phyloP scores from a whole-genome alignment of 2,888 invertebrate species.

The Entomobrya proxima region DNA sequence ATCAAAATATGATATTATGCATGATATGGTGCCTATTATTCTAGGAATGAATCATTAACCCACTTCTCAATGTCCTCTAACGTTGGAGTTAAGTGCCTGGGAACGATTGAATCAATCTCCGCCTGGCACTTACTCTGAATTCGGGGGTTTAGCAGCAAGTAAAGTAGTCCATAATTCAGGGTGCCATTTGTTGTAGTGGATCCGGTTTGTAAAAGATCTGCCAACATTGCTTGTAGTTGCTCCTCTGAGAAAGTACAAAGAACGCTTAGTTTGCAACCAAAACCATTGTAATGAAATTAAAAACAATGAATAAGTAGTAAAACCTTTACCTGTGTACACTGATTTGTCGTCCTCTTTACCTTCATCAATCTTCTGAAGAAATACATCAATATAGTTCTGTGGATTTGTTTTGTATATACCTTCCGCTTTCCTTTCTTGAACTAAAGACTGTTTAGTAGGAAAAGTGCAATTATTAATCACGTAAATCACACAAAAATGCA shows the following conservation, averaged over 20 bases:
- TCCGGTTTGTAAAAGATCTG: slow-evolving; percentile 54
- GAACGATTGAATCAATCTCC: slow-evolving; percentile 41
- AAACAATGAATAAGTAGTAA: neutral
- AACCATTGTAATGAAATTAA: neutral
- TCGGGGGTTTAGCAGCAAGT: slow-evolving; percentile 34
- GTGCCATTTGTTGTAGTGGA: slow-evolving; percentile 57
- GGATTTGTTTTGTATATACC: slow-evolving; percentile 56
- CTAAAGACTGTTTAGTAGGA: neutral
- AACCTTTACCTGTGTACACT: slow-evolving; percentile 53
- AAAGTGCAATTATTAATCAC: neutral
- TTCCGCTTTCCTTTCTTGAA: slow-evolving; percentile 58
- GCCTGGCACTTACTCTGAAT: slow-evolving; percentile 49
- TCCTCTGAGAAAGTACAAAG: slow-evolving; percentile 7
- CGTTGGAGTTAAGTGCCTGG: slow-evolving; percentile 49
- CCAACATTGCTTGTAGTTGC: slow-evolving; percentile 58
- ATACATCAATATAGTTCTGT: slow-evolving; percentile 66
- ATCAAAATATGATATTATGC: neutral
- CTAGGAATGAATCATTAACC: neutral
- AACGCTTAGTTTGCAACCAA: too few relatives aligned
- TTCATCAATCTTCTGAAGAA: slow-evolving; percentile 67
- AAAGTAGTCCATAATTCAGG: slow-evolving; percentile 56
- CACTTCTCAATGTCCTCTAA: slow-evolving; percentile 58
- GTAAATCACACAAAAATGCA: neutral
- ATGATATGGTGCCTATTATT: neutral
- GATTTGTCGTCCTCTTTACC: neutral